These are phyloP conservation scores for Nematolebias whitei DNA, from an alignment of 2,113 vertebrate species.

Conservation along the genomic window DNA sequence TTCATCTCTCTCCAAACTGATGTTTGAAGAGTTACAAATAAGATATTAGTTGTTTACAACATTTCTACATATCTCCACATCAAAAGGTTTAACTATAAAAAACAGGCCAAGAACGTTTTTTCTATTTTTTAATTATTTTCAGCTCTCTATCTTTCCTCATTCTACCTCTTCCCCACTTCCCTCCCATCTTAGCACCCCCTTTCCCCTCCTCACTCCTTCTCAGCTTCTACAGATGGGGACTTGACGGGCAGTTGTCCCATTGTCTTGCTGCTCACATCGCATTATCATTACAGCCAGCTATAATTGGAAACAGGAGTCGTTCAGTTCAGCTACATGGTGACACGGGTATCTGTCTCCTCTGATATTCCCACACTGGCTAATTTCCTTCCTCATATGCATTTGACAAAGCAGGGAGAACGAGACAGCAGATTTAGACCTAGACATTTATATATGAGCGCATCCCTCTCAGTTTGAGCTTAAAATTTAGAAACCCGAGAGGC, in stretches of 20 bases:
- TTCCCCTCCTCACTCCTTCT: not conserved
- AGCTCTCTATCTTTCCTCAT: slow-evolving; percentile 11
- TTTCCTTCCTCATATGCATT: slow-evolving; percentile 77
- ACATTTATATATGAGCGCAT: not conserved
- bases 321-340: slow-evolving; percentile 82
- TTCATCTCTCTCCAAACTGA: no score
- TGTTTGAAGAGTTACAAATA: no score
- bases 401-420: slow-evolving; percentile 41
- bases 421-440: slow-evolving; percentile 33
- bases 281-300: slow-evolving; percentile 83
- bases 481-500: not conserved
- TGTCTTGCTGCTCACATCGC: slow-evolving; percentile 71
- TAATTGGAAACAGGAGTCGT: slow-evolving; percentile 88
- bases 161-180: slow-evolving; percentile 42
- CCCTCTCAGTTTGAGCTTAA: not conserved
- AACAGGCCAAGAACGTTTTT: no score
- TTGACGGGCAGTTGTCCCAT: slow-evolving; percentile 68
- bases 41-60: no score
- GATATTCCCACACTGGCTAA: slow-evolving; percentile 82
- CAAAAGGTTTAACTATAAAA: no score
- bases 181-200: slow-evolving; percentile 20
- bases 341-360: slow-evolving; percentile 86
- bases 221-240: slow-evolving; percentile 6
- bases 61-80: no score
- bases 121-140: not conserved